Conservation (phyloP, 2,797 vertebrate genomes). For the Spatula clypeata region DNA sequence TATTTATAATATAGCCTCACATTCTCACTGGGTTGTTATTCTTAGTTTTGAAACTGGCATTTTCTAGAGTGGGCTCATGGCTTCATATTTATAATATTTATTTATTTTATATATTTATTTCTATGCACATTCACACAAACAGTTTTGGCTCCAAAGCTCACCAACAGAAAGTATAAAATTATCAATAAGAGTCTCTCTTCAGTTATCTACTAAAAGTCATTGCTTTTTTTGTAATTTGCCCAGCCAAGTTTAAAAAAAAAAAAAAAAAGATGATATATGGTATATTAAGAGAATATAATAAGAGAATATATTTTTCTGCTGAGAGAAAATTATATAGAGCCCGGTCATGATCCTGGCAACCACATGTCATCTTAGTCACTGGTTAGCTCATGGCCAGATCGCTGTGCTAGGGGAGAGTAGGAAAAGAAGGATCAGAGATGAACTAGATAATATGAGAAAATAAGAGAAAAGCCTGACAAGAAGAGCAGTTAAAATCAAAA, state of each 20-base stretch:
- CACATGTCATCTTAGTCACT: neutral
- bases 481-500: neutral
- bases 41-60: neutral
- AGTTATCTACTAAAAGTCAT: neutral
- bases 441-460: neutral
- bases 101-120: neutral
- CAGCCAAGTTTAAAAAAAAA: neutral
- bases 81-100: neutral
- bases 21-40: neutral
- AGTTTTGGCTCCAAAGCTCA: neutral
- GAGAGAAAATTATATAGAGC: neutral
- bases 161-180: neutral
- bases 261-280: neutral
- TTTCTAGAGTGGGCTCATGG: neutral
- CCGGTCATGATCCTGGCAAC: neutral
- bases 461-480: neutral
- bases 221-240: neutral
- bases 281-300: no score
- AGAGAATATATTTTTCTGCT: neutral
- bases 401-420: neutral
- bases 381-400: neutral
- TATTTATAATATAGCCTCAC: neutral
- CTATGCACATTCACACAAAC: neutral
- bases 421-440: neutral
- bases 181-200: neutral